Conservation (phyloP, 2,888 invertebrate genomes). For the Anaspis maculata region DNA sequence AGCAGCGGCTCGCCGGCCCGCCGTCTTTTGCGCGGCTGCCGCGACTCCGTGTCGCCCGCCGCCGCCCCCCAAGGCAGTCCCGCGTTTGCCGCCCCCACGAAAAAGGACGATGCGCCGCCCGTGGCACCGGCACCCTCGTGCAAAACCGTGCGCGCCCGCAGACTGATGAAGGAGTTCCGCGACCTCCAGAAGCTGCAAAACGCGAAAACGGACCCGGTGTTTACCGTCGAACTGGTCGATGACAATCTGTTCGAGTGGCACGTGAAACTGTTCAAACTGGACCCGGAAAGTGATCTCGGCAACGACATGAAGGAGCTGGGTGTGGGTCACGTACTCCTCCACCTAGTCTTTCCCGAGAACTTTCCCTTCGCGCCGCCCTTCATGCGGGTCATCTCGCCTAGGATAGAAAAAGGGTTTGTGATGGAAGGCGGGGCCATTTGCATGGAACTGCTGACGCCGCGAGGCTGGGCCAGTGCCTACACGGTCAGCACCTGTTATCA, state of each 20-base stretch:
- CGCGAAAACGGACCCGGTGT: conserved; percentile 61
- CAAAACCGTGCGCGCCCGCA: conserved; percentile 61
- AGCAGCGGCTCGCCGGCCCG: conserved; percentile 38
- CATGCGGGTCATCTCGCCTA: conserved; percentile 55
- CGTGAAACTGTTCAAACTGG: conserved; percentile 70
- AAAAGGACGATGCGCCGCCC: conserved; percentile 23
- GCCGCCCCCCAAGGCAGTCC: conserved; percentile 30
- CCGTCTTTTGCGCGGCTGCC: conserved; percentile 34
- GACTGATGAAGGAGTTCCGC: conserved; percentile 79
- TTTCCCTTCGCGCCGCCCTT: conserved; percentile 86
- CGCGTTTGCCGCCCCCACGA: conserved; percentile 29
- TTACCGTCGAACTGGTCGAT: conserved; percentile 76
- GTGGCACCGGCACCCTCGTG: conserved; percentile 46
- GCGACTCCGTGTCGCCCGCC: conserved; percentile 39
- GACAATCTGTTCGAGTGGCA: conserved; percentile 87
- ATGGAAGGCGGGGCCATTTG: conserved; percentile 89
- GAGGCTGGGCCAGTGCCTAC: conserved; percentile 83
- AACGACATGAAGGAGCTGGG: conserved; percentile 71
- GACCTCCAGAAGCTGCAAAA: conserved; percentile 70
- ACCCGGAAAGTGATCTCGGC: conserved; percentile 77
- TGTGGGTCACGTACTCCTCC: conserved; percentile 66
- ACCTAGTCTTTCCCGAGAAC: conserved; percentile 78
- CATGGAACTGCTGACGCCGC: conserved; percentile 79
- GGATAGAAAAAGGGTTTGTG: conserved; percentile 68
- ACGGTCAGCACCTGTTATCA: too few relatives aligned